Percentiles rank a stretch among this genome's conserved stretches.
Conservation (phyloP, 2,797 vertebrate genomes). For the Forpus xanthops region DNA sequence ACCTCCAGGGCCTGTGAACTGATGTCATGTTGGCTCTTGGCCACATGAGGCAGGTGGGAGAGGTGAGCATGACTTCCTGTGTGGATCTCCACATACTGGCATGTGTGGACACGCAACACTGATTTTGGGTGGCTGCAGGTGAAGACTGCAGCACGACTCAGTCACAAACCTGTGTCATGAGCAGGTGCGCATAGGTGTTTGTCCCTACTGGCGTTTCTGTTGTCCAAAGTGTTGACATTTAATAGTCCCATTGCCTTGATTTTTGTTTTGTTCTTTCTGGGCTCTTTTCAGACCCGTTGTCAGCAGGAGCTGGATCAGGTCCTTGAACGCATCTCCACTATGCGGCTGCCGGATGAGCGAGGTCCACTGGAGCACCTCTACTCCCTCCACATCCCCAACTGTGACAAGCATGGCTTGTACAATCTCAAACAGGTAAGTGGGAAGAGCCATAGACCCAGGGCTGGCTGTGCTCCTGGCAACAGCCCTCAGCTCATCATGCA, state of each 20-base stretch:
- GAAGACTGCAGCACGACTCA: neutral
- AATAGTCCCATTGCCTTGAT: neutral
- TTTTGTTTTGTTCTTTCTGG: neutral
- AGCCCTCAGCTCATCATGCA: neutral
- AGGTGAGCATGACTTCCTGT: neutral
- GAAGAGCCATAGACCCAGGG: neutral
- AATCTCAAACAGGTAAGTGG: constrained; percentile 91
- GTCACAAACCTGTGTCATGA: neutral
- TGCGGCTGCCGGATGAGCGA: constrained; percentile 89
- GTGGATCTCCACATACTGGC: neutral
- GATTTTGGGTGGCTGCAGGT: neutral
- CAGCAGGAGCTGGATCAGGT: constrained; percentile 91
- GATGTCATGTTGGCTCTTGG: neutral
- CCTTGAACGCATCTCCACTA: constrained; percentile 90
- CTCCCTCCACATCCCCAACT: constrained; percentile 93
- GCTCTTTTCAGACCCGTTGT: constrained; percentile 84
- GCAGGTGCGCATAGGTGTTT: neutral
- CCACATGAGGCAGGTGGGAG: neutral
- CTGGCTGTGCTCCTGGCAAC: neutral
- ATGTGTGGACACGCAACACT: rapidly evolving
- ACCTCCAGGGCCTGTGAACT: neutral
- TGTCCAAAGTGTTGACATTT: neutral
- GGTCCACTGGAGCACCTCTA: constrained; percentile 92
- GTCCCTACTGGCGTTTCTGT: neutral
- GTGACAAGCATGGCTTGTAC: constrained; percentile 90